Evolutionary conservation across 2,797 vertebrate species (phyloP).

Genomic region (Xiphophorus birchmanni): DNA sequence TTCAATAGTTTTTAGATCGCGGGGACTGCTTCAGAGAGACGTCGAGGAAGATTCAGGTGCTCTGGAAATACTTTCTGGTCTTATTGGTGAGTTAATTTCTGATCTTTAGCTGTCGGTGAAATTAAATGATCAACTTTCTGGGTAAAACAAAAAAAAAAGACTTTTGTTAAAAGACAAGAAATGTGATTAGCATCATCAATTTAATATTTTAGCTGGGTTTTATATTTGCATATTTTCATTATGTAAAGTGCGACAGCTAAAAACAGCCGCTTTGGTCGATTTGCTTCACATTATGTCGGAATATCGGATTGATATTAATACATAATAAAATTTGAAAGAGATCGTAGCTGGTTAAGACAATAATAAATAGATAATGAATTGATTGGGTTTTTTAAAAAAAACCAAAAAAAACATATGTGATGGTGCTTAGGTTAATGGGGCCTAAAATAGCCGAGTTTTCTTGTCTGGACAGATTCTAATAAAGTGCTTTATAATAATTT

Average conservation of each 20-base stretch:
- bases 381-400: too few relatives aligned
- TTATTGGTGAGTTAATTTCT: slow-evolving; percentile 37
- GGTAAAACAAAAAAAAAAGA: not conserved
- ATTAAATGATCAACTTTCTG: not conserved
- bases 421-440: too few relatives aligned
- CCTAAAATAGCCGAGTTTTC: not conserved
- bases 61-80: slow-evolving; percentile 13
- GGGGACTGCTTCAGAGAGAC: slow-evolving; percentile 9
- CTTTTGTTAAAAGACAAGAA: not conserved
- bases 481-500: not conserved
- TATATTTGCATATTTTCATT: not conserved
- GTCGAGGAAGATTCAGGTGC: slow-evolving; percentile 19
- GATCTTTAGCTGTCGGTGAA: not conserved
- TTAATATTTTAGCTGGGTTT: not conserved
- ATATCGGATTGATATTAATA: not conserved
- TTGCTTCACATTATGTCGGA: not conserved
- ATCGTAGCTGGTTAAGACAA: not conserved
- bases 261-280: not conserved
- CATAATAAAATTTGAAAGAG: not conserved
- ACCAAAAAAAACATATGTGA: not conserved
- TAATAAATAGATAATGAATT: not conserved
- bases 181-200: not conserved
- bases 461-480: not conserved
- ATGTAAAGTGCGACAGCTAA: not conserved
- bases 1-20: not conserved